Percentiles rank a stretch among this genome's conserved stretches.
Conservation (phyloP, 2,113 vertebrate species). For the Spilogale gracilis region DNA sequence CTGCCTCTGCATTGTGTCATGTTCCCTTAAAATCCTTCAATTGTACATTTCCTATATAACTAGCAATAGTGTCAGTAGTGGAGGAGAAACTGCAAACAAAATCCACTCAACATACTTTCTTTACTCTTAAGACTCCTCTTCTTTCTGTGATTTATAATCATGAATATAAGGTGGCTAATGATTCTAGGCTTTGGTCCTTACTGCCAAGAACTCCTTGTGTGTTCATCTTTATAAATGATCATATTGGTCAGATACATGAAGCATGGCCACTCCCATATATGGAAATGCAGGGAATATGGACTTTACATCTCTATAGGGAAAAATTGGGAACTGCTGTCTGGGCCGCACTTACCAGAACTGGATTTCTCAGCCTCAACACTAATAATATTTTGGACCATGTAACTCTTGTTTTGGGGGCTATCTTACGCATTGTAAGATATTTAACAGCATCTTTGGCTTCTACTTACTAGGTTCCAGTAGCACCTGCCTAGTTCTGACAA, state of each 20-base stretch:
- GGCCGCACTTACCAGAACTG: not conserved
- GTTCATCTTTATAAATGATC: not conserved
- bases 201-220: not conserved
- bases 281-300: not conserved
- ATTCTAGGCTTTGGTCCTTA: not conserved
- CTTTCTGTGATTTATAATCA: slow-evolving; percentile 12
- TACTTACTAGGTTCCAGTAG: not conserved
- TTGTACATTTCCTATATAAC: not conserved
- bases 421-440: not conserved
- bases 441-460: not conserved
- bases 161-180: not conserved
- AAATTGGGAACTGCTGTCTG: not conserved
- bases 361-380: not conserved
- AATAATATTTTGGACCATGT: not conserved
- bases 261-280: not conserved
- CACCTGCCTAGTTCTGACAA: not conserved
- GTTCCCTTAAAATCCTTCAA: slow-evolving; percentile 43
- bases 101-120: not conserved
- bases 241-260: not conserved
- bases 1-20: not conserved
- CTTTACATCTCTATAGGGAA: not conserved
- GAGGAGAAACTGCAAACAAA: not conserved
- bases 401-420: not conserved
- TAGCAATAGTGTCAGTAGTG: slow-evolving; percentile 21
- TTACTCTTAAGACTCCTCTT: not conserved